Evolutionary conservation across 2,888 invertebrate species (phyloP).

Genomic region (Tetramorium bicarinatum): DNA sequence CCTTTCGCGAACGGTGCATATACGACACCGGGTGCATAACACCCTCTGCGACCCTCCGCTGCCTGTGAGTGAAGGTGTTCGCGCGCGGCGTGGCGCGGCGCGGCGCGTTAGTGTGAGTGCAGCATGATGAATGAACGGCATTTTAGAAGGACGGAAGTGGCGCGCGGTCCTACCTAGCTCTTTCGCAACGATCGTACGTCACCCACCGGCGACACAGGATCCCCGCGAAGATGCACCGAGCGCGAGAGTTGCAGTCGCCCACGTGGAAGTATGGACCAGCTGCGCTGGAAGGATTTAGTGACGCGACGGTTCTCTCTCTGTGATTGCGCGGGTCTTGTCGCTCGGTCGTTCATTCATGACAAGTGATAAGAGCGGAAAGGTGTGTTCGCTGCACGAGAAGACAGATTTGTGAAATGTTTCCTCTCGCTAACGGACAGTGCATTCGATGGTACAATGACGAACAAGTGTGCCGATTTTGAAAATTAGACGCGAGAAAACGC

Average conservation of each 20-base stretch:
- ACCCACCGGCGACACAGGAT: conserved; percentile 34
- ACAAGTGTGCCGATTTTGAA: neutral
- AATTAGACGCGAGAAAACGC: neutral
- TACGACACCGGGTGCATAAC: conserved; percentile 39
- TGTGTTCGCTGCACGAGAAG: neutral
- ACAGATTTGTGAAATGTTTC: conserved; percentile 30
- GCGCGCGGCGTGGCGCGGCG: conserved; percentile 38
- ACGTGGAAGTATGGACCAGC: conserved; percentile 55
- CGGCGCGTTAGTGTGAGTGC: conserved; percentile 68
- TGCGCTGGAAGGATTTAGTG: conserved; percentile 56
- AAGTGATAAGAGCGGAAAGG: conserved; percentile 26
- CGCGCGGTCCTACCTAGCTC: conserved; percentile 42
- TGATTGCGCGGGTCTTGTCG: conserved; percentile 44
- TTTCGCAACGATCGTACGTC: conserved; percentile 54
- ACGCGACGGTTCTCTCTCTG: conserved; percentile 36
- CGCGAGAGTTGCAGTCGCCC: conserved; percentile 34
- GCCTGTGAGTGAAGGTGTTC: conserved; percentile 61
- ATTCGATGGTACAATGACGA: neutral
- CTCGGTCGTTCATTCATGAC: conserved; percentile 27
- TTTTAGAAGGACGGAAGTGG: conserved; percentile 65
- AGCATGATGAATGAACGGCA: conserved; percentile 71
- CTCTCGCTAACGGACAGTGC: neutral
- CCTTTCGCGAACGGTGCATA: conserved; percentile 34
- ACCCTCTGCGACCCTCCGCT: conserved; percentile 46
- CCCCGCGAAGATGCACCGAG: conserved; percentile 41